Evolutionary conservation across 2,888 invertebrate genomes (phyloP).

Genomic region (Mesorhabditis sp.): DNA sequence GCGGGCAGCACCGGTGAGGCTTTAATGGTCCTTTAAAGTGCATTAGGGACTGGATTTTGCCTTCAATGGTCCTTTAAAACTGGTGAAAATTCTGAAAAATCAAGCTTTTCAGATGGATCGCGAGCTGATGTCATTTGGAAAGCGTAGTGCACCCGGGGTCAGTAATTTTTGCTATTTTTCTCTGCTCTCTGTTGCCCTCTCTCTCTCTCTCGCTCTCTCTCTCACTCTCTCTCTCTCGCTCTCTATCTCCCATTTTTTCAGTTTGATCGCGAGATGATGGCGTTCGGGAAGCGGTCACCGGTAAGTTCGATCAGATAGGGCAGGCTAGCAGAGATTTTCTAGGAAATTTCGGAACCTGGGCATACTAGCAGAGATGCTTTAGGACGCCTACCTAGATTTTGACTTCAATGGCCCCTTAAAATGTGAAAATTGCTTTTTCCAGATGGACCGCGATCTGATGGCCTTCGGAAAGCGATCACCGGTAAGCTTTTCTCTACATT

Average conservation of each 20-base stretch:
- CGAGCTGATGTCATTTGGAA: background rate
- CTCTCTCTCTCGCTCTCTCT: no score
- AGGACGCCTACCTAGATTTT: no score
- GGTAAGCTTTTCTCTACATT: background rate
- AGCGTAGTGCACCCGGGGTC: background rate
- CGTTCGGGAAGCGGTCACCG: background rate
- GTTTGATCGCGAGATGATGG: background rate
- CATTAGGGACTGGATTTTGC: no score
- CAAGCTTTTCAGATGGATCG: background rate
- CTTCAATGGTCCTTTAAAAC: no score
- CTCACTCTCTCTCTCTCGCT: no score
- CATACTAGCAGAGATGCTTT: no score
- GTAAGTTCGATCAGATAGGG: background rate
- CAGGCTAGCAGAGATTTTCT: no score
- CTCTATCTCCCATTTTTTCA: background rate
- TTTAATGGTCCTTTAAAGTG: background rate
- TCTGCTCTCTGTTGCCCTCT: no score
- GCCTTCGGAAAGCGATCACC: background rate
- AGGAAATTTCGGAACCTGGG: no score
- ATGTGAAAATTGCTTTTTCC: background rate
- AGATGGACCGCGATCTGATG: background rate
- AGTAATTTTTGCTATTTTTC: no score
- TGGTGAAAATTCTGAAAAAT: no score
- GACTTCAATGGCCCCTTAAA: no score
- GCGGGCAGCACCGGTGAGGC: background rate